phyloP scores from a whole-genome alignment of 1,140 invertebrate species.

The Scaptomyza pallida region DNA sequence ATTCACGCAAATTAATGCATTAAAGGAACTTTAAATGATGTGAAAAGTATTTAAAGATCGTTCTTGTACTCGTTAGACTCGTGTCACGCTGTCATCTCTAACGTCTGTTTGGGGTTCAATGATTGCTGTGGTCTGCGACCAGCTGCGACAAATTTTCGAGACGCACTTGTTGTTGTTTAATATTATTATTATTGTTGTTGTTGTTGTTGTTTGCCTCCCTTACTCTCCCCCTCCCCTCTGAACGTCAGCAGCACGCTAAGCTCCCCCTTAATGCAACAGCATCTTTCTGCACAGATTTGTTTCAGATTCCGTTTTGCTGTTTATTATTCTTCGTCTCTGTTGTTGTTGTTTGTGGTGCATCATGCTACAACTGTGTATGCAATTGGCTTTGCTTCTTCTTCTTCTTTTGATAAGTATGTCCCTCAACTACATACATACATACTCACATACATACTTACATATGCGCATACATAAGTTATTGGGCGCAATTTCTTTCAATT shows the following conservation, averaged over 20 bases:
- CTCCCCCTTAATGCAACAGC: no score
- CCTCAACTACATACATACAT: no score
- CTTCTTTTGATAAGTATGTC: conserved; percentile 19
- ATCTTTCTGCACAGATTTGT: conserved; percentile 26
- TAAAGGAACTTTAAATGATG: no score
- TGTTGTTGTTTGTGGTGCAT: conserved; percentile 11
- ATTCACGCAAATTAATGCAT: no score
- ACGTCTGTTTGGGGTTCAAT: conserved; percentile 1
- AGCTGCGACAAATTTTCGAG: conserved; percentile 32
- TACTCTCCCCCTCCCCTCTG: not conserved
- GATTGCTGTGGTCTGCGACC: conserved; percentile 5
- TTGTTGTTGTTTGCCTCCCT: not conserved
- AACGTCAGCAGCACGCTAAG: no score
- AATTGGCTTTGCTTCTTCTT: conserved; percentile 42
- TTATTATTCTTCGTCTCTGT: conserved; percentile 20
- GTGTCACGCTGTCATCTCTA: conserved; percentile 8
- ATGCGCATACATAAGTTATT: conserved; percentile 15
- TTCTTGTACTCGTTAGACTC: not conserved
- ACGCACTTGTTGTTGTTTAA: conserved; percentile 23
- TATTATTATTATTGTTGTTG: no score
- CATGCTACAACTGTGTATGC: conserved; percentile 13
- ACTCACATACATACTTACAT: not conserved
- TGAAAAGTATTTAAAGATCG: no score
- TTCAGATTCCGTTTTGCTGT: conserved; percentile 38
- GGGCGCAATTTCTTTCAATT: conserved; percentile 73